Base-by-base conservation (phyloP, 2,888 invertebrate species). In the Tillus elongatus region DNA sequence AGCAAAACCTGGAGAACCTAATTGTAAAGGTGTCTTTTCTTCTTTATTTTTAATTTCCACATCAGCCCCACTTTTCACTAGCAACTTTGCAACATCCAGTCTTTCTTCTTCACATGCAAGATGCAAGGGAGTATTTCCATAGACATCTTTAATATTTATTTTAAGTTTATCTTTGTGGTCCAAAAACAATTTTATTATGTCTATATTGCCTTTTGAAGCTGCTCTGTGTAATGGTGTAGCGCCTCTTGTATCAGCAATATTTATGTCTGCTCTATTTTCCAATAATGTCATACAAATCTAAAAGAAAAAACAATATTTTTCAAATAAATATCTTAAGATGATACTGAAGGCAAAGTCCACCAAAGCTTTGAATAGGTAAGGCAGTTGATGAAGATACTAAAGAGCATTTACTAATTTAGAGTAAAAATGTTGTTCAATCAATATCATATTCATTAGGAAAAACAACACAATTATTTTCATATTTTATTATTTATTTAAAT, bases 81-180 rank as follows among this genome's bases (percentile, higher is more conserved):
- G 65, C 48, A 82, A 60, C 50, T 73, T 68, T 4, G 82, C 79
- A 46, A 74, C 78, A 40, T 78, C 74, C 46, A 73, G 71, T 45
- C 83, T 70, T 49, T 81, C 77, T 63, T 88, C 88, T 62, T 88
- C 87, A 65, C 86, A 87, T 2, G 86, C 82, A 43, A 86, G 70
- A 64, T 88, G 87, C 74, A 90, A 63, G 28, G 89, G 74, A 12
- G 86, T 81, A 56, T 82, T 83, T 15, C 86, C 86, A 51, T 79
- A 79, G 24, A 66, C 66, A 63, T 90, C 88, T 51, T 66, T 68
- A 13, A 67, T 52, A 62, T 87, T 69, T 11, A 80, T 61, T 46
- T 71, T 65, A 10, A 71, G 46, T 9, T 70, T 60, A 15, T 71
- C 65, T 38, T 72, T 69, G 44, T 68, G 63, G 30, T 72, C 66